phyloP scores from a whole-genome alignment of 2,888 invertebrate species.

The Hymenopus coronatus region DNA sequence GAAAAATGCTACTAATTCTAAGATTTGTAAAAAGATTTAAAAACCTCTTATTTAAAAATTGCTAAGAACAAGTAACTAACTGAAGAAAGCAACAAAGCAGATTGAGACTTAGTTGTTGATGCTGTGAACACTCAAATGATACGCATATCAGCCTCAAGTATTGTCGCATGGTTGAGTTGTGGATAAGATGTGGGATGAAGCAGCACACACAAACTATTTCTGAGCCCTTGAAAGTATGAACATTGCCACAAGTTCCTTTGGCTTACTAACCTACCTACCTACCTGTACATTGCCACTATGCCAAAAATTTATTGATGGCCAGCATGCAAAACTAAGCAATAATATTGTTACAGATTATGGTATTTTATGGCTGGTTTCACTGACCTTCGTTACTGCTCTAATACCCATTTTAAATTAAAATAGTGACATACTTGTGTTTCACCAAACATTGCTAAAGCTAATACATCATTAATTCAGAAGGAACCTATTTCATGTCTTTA shows the following conservation, averaged over 20 bases:
- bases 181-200: neutral
- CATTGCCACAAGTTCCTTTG: neutral
- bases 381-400: too few relatives aligned
- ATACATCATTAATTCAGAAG: too few relatives aligned
- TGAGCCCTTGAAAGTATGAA: constrained; percentile 21
- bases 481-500: too few relatives aligned
- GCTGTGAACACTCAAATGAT: neutral
- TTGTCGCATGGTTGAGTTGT: neutral
- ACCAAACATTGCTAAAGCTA: too few relatives aligned
- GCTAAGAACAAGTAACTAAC: neutral
- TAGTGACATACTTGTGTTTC: too few relatives aligned
- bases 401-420: too few relatives aligned
- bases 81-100: neutral
- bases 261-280: neutral
- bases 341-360: neutral
- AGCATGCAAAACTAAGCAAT: neutral
- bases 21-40: neutral
- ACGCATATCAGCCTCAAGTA: neutral
- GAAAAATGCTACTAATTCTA: neutral
- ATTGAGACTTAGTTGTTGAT: neutral
- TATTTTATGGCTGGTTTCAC: neutral
- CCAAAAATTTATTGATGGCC: neutral
- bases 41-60: neutral
- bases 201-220: constrained; percentile 10
- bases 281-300: neutral